Evolutionary conservation across 2,888 invertebrate genomes (phyloP), one percentile per base, ranked within the genome.

Genomic region (Oasisia sp.): DNA sequence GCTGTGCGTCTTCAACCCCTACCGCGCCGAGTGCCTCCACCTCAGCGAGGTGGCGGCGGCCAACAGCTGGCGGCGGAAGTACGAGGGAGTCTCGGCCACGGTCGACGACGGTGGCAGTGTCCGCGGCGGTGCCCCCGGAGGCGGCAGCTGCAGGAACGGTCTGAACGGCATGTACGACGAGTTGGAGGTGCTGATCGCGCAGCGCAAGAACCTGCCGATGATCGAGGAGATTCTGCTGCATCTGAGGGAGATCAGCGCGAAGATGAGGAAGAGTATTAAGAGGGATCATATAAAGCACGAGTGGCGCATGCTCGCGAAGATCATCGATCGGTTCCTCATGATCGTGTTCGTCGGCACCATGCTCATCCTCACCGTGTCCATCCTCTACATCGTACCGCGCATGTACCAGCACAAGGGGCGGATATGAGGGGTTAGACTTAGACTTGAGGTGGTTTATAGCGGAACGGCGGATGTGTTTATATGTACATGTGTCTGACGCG

Each of bases 1-100:
- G 90, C 45, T 96, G 92, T 94, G 95, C 92, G 92, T 94, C 90
- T 32, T 91, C 91, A 92, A 92, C 5, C 94, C 94, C 0, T 92
- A 93, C 89, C 44, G 74, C 7, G 32, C 58, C 27, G 93, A 93
- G 58, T 32, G 91, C 9, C 91, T 92, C 44, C 89, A 92, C 90
- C 89, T 92, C 0, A 92, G 91, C 90, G 92, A 92, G 92, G 58
- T 92, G n/a, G 74, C 91, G 4, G 27, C 91, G 4, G 44, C 91
- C 45, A 19, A 19, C 91, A 50, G 56, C 44, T 27, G 4, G 2
- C 90, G 44, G 14, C 90, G 14, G 27, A 32, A 90, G 38, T 90
- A 90, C 90, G 38, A 90, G 38, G 44, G 38, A 32, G 38, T 44
- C 90, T 90, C 32, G 74, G 14, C 74, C 27, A 7, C 27, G 27